Conservation (phyloP, 1,140 invertebrate species). For the Diprion similis region DNA sequence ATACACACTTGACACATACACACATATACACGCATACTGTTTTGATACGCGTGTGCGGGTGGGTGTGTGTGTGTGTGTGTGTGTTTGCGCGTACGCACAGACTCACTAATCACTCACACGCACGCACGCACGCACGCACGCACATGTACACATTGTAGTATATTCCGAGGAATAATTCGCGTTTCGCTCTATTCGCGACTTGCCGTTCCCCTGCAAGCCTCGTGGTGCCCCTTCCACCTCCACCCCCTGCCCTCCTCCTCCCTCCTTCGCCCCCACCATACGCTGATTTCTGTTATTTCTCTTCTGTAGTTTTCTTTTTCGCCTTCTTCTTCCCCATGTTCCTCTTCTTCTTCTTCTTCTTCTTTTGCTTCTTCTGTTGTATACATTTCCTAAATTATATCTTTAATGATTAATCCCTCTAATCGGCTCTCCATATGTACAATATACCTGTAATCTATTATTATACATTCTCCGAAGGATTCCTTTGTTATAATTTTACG, state of each 20-base stretch:
- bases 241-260: not conserved
- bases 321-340: not conserved
- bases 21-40: no score
- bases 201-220: not conserved
- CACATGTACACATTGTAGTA: slow-evolving; percentile 25
- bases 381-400: not conserved
- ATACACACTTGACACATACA: no score
- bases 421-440: slow-evolving; percentile 10
- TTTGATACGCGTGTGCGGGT: no score
- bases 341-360: slow-evolving; percentile 4
- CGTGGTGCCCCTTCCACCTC: not conserved
- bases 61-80: no score
- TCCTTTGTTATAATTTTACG: not conserved
- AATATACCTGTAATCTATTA: not conserved
- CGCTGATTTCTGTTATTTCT: not conserved
- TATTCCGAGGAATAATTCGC: slow-evolving; percentile 28
- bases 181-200: not conserved
- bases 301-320: not conserved
- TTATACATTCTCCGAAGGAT: no score
- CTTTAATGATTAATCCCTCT: slow-evolving; percentile 12
- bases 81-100: no score
- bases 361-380: slow-evolving; percentile 2
- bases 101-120: no score
- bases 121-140: slow-evolving; percentile 23
- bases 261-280: not conserved